These are phyloP conservation scores for Gadus chalcogrammus DNA, from an alignment of 2,113 vertebrate genomes.

Conservation along the genomic window DNA sequence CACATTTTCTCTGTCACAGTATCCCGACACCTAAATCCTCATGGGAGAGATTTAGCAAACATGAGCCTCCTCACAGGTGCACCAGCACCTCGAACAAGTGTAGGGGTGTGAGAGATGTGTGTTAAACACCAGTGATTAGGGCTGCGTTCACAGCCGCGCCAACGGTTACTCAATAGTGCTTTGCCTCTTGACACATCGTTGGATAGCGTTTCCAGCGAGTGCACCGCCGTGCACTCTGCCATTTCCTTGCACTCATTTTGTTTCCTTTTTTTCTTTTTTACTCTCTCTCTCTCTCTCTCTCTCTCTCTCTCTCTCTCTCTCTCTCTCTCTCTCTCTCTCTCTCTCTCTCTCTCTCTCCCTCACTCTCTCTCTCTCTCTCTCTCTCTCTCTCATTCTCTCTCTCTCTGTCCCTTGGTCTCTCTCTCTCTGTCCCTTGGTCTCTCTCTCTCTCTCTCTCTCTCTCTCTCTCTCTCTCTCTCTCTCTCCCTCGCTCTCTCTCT, in stretches of 20 bases:
- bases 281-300: neutral
- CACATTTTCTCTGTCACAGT: no score
- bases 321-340: slow-evolving; percentile 11
- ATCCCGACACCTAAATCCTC: no score
- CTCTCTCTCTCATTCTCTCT: slow-evolving; percentile 18
- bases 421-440: slow-evolving; percentile 19
- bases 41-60: no score
- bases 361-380: slow-evolving; percentile 13
- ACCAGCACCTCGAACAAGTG: no score
- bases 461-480: slow-evolving; percentile 8
- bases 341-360: slow-evolving; percentile 18
- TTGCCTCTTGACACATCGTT: no score
- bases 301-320: slow-evolving; percentile 15
- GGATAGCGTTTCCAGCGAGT: no score
- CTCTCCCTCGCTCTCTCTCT: slow-evolving; percentile 15
- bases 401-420: slow-evolving; percentile 18
- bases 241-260: no score
- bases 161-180: no score
- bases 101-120: neutral
- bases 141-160: no score
- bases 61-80: slow-evolving; percentile 4
- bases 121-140: no score
- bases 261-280: no score
- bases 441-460: slow-evolving; percentile 4
- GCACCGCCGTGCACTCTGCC: no score